phyloP scores from a whole-genome alignment of 2,797 vertebrate species.

The Spatula clypeata region DNA sequence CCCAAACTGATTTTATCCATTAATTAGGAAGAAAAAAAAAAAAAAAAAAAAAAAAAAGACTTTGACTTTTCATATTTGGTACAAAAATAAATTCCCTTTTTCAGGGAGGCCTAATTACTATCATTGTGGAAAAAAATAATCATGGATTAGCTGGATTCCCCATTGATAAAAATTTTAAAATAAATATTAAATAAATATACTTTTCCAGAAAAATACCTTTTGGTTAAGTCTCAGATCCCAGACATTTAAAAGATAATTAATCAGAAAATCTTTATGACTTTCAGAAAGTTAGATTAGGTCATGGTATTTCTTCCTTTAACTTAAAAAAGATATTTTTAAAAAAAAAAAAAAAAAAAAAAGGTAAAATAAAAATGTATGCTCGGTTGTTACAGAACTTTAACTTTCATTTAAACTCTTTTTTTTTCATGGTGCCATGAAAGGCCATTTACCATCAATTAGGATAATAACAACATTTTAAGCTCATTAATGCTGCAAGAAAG shows the following conservation, averaged over 20 bases:
- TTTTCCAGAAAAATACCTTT: background rate
- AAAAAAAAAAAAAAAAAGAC: background rate
- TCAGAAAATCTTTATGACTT: background rate
- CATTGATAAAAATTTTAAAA: background rate
- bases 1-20: fast-evolving
- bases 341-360: no score
- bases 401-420: background rate
- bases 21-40: no score
- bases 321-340: background rate
- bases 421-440: background rate
- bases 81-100: background rate
- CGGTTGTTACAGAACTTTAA: background rate
- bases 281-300: background rate
- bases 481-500: background rate
- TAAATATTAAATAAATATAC: background rate
- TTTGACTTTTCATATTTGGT: background rate
- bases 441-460: background rate
- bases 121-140: background rate
- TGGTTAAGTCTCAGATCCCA: background rate
- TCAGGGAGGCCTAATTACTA: background rate
- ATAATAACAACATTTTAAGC: background rate
- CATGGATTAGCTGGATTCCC: background rate
- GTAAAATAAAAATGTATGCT: fast-evolving
- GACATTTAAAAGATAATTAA: background rate
- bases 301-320: background rate